Evolutionary conservation across 2,797 vertebrate genomes (phyloP).

Genomic region (Morus bassanus): DNA sequence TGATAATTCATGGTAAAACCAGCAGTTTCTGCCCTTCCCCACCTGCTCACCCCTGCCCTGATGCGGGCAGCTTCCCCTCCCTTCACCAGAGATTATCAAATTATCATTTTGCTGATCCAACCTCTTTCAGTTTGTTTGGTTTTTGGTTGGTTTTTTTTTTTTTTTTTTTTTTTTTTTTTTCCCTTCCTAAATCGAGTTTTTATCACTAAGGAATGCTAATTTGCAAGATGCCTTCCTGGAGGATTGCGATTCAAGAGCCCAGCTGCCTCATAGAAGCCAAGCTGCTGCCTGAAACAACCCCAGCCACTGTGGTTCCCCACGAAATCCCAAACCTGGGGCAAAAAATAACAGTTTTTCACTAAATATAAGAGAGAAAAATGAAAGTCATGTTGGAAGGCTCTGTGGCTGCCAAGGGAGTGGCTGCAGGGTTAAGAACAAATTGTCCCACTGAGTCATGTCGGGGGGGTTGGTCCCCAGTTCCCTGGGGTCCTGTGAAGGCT

Average conservation of each 20-base stretch:
- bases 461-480: background rate
- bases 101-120: slow-evolving; percentile 24
- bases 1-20: background rate
- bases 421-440: background rate
- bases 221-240: background rate
- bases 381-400: background rate
- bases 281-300: background rate
- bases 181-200: background rate
- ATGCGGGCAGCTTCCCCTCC: background rate
- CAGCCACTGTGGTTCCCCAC: rapidly evolving
- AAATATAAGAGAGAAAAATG: background rate
- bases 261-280: background rate
- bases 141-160: too few species aligned
- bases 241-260: background rate
- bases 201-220: slow-evolving; percentile 27
- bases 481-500: background rate
- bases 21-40: background rate
- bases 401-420: background rate
- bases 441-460: rapidly evolving
- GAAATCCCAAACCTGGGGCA: background rate
- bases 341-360: background rate
- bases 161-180: too few species aligned
- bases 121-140: background rate
- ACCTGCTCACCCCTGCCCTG: background rate
- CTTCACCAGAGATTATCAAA: background rate